Evolutionary conservation across 2,113 vertebrate genomes (phyloP).

Genomic region (Rhinogobius similis): DNA sequence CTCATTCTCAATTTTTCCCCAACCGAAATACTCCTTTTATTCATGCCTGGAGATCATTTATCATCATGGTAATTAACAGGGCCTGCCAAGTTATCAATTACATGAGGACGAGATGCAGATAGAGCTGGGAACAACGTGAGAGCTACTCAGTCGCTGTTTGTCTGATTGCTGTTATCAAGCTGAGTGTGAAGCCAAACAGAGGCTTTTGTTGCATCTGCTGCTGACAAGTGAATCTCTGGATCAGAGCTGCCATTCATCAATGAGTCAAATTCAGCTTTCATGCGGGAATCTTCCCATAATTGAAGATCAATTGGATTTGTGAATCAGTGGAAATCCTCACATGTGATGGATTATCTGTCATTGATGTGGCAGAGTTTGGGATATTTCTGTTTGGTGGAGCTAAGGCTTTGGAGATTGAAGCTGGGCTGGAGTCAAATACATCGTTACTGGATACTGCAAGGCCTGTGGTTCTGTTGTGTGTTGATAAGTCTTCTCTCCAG

Average conservation of each 20-base stretch:
- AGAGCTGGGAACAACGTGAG: conserved; percentile 34
- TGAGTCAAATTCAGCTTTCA: conserved; percentile 35
- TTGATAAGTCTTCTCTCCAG: conserved; percentile 30
- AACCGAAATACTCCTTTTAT: conserved; percentile 39
- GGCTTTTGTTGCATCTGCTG: conserved; percentile 40
- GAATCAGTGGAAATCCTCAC: conserved; percentile 16
- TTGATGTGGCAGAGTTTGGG: too few species aligned
- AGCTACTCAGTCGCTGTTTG: conserved; percentile 48
- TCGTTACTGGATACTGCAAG: conserved; percentile 32
- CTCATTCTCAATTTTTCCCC: conserved; percentile 21
- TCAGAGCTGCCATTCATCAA: conserved; percentile 49
- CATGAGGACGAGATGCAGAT: conserved; percentile 50
- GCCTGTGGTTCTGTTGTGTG: conserved; percentile 19
- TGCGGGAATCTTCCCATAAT: conserved; percentile 42
- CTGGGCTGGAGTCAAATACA: conserved; percentile 46
- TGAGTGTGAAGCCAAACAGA: conserved; percentile 48
- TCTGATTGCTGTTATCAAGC: conserved; percentile 50
- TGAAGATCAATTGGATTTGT: conserved; percentile 43
- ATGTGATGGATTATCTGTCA: conserved; percentile 16
- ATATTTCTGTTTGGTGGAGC: conserved; percentile 30
- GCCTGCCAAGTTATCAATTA: conserved; percentile 54
- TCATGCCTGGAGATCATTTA: conserved; percentile 38
- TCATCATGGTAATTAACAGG: conserved; percentile 37
- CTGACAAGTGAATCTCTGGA: conserved; percentile 42
- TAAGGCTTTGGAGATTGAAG: conserved; percentile 12